These are phyloP conservation scores for Pantherophis guttatus DNA, from an alignment of 2,113 vertebrate genomes.

Conservation along the genomic window DNA sequence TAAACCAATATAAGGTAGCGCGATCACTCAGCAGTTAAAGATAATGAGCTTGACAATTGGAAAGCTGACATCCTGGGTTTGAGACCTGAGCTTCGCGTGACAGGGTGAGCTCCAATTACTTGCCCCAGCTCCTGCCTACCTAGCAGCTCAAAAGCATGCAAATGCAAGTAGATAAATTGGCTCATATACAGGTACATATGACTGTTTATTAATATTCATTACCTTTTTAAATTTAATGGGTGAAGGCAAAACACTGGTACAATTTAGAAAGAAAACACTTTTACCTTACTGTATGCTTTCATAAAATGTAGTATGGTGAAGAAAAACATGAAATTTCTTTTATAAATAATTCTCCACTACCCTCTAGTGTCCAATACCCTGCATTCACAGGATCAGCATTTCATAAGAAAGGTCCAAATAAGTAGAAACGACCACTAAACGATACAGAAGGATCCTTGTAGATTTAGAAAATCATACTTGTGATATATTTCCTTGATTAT, in stretches of 20 bases:
- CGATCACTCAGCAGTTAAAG: background rate
- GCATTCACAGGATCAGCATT: background rate
- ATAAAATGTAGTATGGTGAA: background rate
- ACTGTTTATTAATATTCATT: background rate
- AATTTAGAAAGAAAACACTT: background rate
- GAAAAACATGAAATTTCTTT: background rate
- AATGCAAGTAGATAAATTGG: background rate
- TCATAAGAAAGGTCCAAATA: background rate
- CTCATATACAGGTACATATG: background rate
- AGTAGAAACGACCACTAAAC: background rate
- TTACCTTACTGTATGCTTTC: background rate
- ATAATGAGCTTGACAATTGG: background rate
- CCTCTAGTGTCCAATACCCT: slow-evolving; percentile 50
- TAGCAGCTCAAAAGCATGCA: background rate
- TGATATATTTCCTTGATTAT: background rate
- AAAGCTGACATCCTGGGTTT: background rate
- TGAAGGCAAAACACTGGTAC: background rate
- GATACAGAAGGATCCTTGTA: background rate
- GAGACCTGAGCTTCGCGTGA: accelerated
- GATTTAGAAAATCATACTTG: background rate
- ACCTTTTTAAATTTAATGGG: background rate
- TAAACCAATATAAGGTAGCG: background rate
- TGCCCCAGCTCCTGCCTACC: background rate
- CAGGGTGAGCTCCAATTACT: background rate
- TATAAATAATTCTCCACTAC: slow-evolving; percentile 13